Evolutionary conservation across 2,888 invertebrate genomes (phyloP).

Genomic region (Podotricha telesiphe): DNA sequence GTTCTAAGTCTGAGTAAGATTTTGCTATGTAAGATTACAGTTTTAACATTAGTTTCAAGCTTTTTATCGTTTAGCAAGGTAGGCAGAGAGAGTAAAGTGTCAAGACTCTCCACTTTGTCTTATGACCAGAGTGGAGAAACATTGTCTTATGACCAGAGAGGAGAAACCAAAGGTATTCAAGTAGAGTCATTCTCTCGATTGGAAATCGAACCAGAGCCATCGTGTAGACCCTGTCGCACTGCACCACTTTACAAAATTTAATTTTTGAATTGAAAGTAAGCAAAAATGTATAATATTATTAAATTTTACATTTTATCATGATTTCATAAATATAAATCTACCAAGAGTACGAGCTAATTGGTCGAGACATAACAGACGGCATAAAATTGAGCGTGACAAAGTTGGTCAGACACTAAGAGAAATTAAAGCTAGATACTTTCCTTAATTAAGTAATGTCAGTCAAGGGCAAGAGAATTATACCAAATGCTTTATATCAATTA

Average conservation of each 20-base stretch:
- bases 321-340: constrained; percentile 31
- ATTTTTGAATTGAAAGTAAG: neutral
- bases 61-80: too few species aligned
- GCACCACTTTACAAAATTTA: neutral
- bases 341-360: constrained; percentile 53
- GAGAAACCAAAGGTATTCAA: too few species aligned
- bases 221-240: too few species aligned
- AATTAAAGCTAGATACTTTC: constrained; percentile 63
- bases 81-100: too few species aligned
- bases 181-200: too few species aligned
- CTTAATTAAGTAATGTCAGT: constrained; percentile 71
- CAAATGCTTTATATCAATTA: neutral
- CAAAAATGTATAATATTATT: neutral
- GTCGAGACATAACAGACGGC: constrained; percentile 58
- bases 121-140: too few species aligned
- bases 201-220: too few species aligned
- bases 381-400: constrained; percentile 74
- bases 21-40: too few species aligned
- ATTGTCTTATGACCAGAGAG: too few species aligned
- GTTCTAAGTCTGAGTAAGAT: too few species aligned
- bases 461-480: neutral
- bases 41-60: too few species aligned
- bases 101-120: too few species aligned
- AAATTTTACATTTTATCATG: neutral
- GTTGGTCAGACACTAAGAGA: constrained; percentile 69